phyloP scores from a whole-genome alignment of 2,797 vertebrate genomes.

The Podargus strigoides region DNA sequence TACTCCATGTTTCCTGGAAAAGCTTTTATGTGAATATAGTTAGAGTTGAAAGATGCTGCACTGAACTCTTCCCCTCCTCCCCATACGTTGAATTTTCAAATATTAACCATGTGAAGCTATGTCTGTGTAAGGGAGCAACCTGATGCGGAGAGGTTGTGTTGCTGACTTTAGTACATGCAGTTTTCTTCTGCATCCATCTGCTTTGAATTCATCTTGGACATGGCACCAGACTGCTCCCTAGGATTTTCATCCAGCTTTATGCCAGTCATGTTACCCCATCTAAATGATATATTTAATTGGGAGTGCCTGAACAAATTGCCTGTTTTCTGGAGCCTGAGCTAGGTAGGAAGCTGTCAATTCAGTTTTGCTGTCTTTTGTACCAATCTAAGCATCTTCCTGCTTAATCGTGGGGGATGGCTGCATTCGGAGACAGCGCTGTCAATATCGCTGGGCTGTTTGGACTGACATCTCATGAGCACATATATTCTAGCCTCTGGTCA shows the following conservation, averaged over 20 bases:
- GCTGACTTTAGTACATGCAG: neutral
- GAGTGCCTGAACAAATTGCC: neutral
- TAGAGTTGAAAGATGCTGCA: neutral
- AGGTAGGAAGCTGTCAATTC: neutral
- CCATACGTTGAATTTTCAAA: neutral
- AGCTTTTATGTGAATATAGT: neutral
- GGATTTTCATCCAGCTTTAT: neutral
- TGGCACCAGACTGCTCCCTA: neutral
- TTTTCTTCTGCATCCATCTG: neutral
- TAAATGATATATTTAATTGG: neutral
- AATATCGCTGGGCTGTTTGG: neutral
- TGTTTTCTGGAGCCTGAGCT: neutral
- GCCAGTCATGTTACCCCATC: neutral
- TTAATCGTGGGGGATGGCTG: neutral
- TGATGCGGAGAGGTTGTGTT: neutral
- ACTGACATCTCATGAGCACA: rapidly evolving
- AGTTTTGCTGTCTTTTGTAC: neutral
- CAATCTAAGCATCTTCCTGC: neutral
- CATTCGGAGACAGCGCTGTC: neutral
- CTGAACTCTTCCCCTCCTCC: neutral
- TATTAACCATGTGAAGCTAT: neutral
- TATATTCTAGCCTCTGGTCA: neutral
- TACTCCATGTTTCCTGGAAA: neutral
- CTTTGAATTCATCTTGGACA: neutral
- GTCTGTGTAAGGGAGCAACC: neutral